These are phyloP conservation scores for Lottia scabra DNA, from an alignment of 2,888 invertebrate genomes.

Conservation along the genomic window DNA sequence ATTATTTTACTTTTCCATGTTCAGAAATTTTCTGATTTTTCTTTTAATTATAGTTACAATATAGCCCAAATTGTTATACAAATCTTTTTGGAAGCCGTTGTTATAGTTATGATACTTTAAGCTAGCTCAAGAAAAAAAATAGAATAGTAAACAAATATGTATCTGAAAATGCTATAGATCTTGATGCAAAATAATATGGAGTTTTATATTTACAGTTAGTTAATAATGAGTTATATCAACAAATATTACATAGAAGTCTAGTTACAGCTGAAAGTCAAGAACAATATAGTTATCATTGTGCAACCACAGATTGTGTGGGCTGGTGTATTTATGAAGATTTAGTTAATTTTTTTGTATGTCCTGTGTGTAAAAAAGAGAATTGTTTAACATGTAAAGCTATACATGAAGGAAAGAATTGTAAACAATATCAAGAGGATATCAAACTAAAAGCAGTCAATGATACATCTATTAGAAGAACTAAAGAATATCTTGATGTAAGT, in stretches of 20 bases:
- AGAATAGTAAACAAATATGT: no score
- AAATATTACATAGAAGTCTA: slow-evolving; percentile 83
- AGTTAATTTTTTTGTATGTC: slow-evolving; percentile 85
- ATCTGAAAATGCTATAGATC: no score
- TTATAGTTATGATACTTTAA: no score
- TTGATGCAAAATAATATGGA: no score
- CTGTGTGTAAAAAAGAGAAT: slow-evolving; percentile 83
- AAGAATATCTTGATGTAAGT: slow-evolving; percentile 79
- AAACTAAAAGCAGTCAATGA: slow-evolving; percentile 76
- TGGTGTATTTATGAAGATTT: slow-evolving; percentile 92
- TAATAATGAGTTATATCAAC: slow-evolving; percentile 79
- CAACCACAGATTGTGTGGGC: slow-evolving; percentile 87
- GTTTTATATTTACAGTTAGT: slow-evolving; percentile 39
- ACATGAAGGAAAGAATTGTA: slow-evolving; percentile 83
- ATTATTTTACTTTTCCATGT: no score
- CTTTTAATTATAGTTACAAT: no score
- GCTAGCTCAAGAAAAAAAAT: no score
- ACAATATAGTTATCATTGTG: slow-evolving; percentile 87
- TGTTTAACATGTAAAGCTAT: slow-evolving; percentile 92
- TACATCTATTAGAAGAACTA: slow-evolving; percentile 80
- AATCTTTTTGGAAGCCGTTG: no score
- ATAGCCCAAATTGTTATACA: no score
- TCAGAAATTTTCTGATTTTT: no score
- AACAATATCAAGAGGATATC: slow-evolving; percentile 80
- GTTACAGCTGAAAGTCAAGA: slow-evolving; percentile 85